Evolutionary conservation across 2,113 vertebrate genomes (phyloP), one percentile per base, ranked within the genome.

Genomic region (Loxodonta africana): DNA sequence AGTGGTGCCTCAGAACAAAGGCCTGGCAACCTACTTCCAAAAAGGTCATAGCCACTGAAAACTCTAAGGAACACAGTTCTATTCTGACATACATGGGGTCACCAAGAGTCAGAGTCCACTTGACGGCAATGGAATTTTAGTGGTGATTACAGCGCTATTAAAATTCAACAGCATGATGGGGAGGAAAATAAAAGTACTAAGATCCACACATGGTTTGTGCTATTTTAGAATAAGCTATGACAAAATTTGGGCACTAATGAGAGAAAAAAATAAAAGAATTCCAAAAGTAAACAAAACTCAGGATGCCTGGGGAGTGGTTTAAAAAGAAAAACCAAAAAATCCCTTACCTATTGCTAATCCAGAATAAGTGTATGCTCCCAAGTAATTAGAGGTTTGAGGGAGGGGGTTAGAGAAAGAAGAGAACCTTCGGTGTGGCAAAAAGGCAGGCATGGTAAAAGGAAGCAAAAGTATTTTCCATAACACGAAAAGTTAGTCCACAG

Each of bases 361-460:
- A 53, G 76, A 73, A n/a, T 78, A 96, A 95, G n/a, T 87, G 15
- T 80, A 51, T 51, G 26, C 62, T 96, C 51, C 51, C n/a, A 82
- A 74, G n/a, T 80, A 83, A 37, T 92, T 87, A 60, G 3, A 80
- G n/a, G 71, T 84, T 88, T 63, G 23, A 86, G 30, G 51, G 10
- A 57, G 17, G 37, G 20, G 7, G 18, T 5, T 90, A 8, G n/a
- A 83, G 53, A 60, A 9, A 65, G 48, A 87, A 92, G 11, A 80
- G 78, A 83, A 82, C 3, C 23, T 88, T 90, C 63, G 6, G 20
- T 46, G 8, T 53, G 25, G n/a, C 21, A 90, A 73, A 76, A 93
- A 96, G 53, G 69, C 63, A 87, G 57, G 81, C 37, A 37, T 37
- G 37, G n/a, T 60, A 69, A 51, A 63, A 82, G 88, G 57, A 76